These are phyloP conservation scores for Cardinalis cardinalis DNA, from an alignment of 2,113 vertebrate species.

Conservation along the genomic window DNA sequence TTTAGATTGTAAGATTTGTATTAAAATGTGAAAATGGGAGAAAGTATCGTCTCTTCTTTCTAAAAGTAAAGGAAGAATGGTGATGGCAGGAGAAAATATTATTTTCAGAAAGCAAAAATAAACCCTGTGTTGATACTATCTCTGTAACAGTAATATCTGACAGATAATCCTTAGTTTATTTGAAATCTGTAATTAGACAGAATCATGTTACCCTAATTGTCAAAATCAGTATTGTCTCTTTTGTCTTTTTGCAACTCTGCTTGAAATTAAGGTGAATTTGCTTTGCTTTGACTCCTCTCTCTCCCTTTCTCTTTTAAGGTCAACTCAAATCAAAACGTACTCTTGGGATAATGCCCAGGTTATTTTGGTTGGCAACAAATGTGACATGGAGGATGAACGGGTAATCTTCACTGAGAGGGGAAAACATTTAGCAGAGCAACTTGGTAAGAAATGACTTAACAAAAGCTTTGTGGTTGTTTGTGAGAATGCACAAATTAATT, in stretches of 20 bases:
- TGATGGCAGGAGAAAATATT: neutral
- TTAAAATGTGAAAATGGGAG: neutral
- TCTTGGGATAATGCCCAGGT: conserved; percentile 98
- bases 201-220: conserved; percentile 4
- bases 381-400: conserved; percentile 96
- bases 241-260: neutral
- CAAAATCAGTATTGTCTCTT: neutral
- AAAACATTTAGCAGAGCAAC: conserved; percentile 90
- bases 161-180: neutral
- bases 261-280: neutral
- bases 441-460: conserved; percentile 78
- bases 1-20: neutral
- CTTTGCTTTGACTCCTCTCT: conserved; percentile 21
- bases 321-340: conserved; percentile 97
- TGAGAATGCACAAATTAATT: neutral
- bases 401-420: conserved; percentile 90
- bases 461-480: neutral
- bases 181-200: neutral
- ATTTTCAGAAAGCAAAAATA: neutral
- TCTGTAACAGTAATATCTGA: neutral
- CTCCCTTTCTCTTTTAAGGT: conserved; percentile 75
- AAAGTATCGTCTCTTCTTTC: neutral
- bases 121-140: neutral
- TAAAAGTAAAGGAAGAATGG: neutral
- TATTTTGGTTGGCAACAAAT: conserved; percentile 94